A percentile compares a stretch with the other conserved stretches of the same genome.
These are phyloP conservation scores for Pelobates fuscus DNA, from an alignment of 2,113 vertebrate species.

Conservation along the genomic window DNA sequence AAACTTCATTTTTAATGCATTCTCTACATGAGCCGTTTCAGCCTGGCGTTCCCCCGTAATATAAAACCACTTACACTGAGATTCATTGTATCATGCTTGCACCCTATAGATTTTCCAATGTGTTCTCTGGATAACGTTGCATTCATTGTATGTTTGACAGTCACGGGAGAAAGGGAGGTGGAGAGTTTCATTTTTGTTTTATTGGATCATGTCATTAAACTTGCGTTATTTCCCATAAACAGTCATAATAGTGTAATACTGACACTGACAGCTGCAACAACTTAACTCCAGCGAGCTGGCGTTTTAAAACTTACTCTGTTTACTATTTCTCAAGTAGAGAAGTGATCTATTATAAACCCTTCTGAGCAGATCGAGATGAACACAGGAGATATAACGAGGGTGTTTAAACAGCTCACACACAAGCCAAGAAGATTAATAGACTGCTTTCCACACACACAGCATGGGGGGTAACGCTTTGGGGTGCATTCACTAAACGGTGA, in stretches of 20 bases:
- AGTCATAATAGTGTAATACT: conserved; percentile 2
- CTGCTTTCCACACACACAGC: too few relatives aligned
- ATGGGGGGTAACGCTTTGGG: too few relatives aligned
- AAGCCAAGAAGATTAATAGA: conserved; percentile 8
- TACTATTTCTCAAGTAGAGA: conserved; percentile 26
- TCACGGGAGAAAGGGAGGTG: neutral
- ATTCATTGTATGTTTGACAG: conserved; percentile 18
- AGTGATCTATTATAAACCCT: conserved; percentile 41
- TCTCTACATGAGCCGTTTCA: too few relatives aligned
- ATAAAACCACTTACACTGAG: neutral
- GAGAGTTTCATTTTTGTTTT: conserved; percentile 17
- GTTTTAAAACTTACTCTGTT: neutral
- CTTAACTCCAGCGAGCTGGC: neutral
- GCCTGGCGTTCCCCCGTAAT: too few relatives aligned
- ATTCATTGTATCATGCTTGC: neutral
- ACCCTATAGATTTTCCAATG: neutral
- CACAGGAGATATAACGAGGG: neutral
- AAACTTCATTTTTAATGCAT: too few relatives aligned
- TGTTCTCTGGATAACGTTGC: conserved; percentile 22
- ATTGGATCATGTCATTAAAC: conserved; percentile 21
- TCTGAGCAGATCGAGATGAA: conserved; percentile 25
- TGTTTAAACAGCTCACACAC: conserved; percentile 3
- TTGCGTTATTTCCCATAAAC: conserved; percentile 19
- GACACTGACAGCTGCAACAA: conserved; percentile 4
- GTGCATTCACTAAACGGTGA: too few relatives aligned